Evolutionary conservation across 2,888 invertebrate genomes (phyloP).

Genomic region (Scaptomyza polygonia): DNA sequence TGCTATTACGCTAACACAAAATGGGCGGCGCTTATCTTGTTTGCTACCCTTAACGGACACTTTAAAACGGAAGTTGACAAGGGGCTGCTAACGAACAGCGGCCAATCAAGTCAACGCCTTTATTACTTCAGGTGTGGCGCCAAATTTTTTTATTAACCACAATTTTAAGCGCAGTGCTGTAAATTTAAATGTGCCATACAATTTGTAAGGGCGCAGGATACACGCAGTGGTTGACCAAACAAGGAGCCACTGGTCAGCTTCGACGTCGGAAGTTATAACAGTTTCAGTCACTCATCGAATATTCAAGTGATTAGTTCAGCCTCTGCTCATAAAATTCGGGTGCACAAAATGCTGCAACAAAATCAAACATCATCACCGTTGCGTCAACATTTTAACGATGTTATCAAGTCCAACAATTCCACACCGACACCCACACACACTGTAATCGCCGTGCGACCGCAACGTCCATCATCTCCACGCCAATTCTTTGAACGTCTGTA

Average conservation of each 20-base stretch:
- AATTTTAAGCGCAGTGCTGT: slow-evolving; percentile 48
- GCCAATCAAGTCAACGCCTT: slow-evolving; percentile 44
- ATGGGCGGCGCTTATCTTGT: slow-evolving; percentile 55
- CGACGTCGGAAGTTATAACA: slow-evolving; percentile 48
- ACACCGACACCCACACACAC: slow-evolving; percentile 20
- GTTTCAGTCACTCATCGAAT: slow-evolving; percentile 66
- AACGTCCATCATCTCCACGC: slow-evolving; percentile 90
- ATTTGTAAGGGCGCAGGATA: slow-evolving; percentile 45
- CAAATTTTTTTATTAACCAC: slow-evolving; percentile 50
- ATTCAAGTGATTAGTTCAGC: slow-evolving; percentile 61
- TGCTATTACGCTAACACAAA: slow-evolving; percentile 2
- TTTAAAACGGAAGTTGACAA: slow-evolving; percentile 42
- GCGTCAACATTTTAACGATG: slow-evolving; percentile 23
- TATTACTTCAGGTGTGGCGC: slow-evolving; percentile 36
- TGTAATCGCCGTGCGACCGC: slow-evolving; percentile 31
- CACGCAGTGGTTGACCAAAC: slow-evolving; percentile 54
- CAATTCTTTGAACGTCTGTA: slow-evolving; percentile 92
- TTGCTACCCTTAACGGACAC: slow-evolving; percentile 35
- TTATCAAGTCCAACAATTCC: slow-evolving; percentile 32
- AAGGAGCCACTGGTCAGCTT: slow-evolving; percentile 19
- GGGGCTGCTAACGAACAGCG: slow-evolving; percentile 34
- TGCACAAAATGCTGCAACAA: slow-evolving; percentile 54
- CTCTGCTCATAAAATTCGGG: slow-evolving; percentile 15
- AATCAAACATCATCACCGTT: slow-evolving; percentile 19
- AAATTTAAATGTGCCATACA: slow-evolving; percentile 57